Evolutionary conservation across 2,113 vertebrate species (phyloP).

Genomic region (Gadus chalcogrammus): DNA sequence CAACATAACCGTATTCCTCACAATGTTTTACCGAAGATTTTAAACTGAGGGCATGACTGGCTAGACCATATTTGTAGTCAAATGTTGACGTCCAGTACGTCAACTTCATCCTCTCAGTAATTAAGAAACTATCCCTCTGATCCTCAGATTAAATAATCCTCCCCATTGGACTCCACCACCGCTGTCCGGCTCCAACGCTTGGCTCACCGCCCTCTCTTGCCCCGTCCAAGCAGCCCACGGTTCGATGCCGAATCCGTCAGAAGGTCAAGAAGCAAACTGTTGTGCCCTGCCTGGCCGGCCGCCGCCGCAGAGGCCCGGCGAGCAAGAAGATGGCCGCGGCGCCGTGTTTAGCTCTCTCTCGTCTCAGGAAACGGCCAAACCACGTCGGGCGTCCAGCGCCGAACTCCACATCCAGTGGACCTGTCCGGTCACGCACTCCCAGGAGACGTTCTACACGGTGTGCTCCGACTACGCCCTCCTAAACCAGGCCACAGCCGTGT

Average conservation of each 20-base stretch:
- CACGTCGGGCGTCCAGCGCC: conserved; percentile 75
- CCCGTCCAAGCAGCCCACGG: conserved; percentile 29
- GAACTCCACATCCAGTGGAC: conserved; percentile 89
- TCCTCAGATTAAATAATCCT: conserved; percentile 6
- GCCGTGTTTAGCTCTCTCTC: conserved; percentile 70
- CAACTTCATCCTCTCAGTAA: too few species aligned
- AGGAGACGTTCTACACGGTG: conserved; percentile 96
- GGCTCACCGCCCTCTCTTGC: conserved; percentile 18
- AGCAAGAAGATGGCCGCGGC: conserved; percentile 57
- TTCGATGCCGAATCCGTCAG: conserved; percentile 92
- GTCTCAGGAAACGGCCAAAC: conserved; percentile 60
- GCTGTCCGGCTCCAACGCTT: conserved; percentile 1
- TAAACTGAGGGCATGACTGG: too few species aligned
- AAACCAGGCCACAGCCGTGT: conserved; percentile 87
- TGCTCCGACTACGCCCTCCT: conserved; percentile 96
- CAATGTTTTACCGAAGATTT: too few species aligned
- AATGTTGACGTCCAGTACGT: too few species aligned
- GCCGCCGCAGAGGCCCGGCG: conserved; percentile 61
- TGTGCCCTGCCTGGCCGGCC: conserved; percentile 69
- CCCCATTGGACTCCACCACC: neutral
- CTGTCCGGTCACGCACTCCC: conserved; percentile 93
- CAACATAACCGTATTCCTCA: too few species aligned
- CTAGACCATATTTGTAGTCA: too few species aligned
- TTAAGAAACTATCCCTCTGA: neutral
- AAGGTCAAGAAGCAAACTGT: conserved; percentile 78